phyloP scores from a whole-genome alignment of 2,113 vertebrate species.

The Phoxinus phoxinus region DNA sequence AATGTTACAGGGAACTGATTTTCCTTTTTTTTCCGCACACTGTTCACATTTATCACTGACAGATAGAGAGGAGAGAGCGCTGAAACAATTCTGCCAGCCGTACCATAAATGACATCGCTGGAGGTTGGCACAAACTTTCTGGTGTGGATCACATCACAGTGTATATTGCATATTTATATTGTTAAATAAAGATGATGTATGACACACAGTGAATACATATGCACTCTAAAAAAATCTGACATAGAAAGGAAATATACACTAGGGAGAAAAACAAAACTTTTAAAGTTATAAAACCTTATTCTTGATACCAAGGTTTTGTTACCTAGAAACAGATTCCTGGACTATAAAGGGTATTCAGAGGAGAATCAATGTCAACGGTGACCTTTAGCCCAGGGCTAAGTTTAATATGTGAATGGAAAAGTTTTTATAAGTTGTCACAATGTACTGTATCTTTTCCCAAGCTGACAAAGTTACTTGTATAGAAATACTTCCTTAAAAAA shows the following conservation, averaged over 20 bases:
- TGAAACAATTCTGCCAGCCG: background rate
- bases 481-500: background rate
- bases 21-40: background rate
- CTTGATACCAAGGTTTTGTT: conserved; percentile 9
- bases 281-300: conserved; percentile 8
- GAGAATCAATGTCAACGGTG: conserved; percentile 8
- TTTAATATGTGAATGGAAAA: conserved; percentile 5
- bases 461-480: background rate
- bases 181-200: background rate
- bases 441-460: conserved; percentile 5
- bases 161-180: background rate
- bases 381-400: conserved; percentile 16
- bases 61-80: background rate
- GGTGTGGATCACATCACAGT: background rate
- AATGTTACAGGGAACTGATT: conserved; percentile 27
- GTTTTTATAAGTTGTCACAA: conserved; percentile 5
- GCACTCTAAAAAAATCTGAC: background rate
- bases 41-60: background rate
- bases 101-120: background rate
- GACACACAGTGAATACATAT: background rate
- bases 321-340: conserved; percentile 14
- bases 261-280: background rate
- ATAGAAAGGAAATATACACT: background rate
- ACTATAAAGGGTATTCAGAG: conserved; percentile 16
- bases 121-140: background rate